Base-by-base conservation (phyloP, 2,888 invertebrate genomes). In the Aspidiotus destructor region DNA sequence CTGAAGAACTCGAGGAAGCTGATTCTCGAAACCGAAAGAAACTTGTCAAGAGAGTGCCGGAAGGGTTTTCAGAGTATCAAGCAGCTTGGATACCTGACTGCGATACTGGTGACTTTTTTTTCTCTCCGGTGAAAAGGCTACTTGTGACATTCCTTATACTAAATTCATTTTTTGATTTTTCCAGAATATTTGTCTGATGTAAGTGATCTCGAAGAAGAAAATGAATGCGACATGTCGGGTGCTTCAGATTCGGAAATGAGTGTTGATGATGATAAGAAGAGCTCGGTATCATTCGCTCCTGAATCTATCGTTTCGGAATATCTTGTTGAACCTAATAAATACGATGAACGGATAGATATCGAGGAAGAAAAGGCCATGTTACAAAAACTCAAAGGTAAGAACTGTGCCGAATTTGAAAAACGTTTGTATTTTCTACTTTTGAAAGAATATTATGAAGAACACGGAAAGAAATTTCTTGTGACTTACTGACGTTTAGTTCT, bases 51-150 rank as follows among this genome's bases (percentile, higher is more conserved):
- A 82, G 82, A 72, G 87, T 96, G 10, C 96, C 96, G 0, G 93
- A 92, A 79, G 98, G 98, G 41, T 96, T 93, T 79, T 97, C 97
- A 5, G 92, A 91, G 68, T 99, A 99, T 77, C 98, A 99, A 80
- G 93, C 97, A 3, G 90, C 94, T 60, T 92, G 92, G 92, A 88
- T 92, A 70, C 87, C 88, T 0, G 87, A 70, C 61, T 62, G 69
- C 6, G 68, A 71, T 55, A 52, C 58, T 58, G 70, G 69, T 72
- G 60, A 60, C 15, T 63, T 41, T 48, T 48, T 52, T 61, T 41
- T 42, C 2, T 62, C 7, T 13, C 8, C 8, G 63, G 11, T 44
- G 11, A 55, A 7, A 52, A 3, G 16, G n/a, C n/a, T 53, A 55
- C 9, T 62, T 3, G 41, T 41, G 1, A 7, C 11, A 9, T 28